A percentile compares a stretch with the other conserved stretches of the same genome.
Conservation (phyloP, 2,888 invertebrate genomes). For the Apodemia zela region DNA sequence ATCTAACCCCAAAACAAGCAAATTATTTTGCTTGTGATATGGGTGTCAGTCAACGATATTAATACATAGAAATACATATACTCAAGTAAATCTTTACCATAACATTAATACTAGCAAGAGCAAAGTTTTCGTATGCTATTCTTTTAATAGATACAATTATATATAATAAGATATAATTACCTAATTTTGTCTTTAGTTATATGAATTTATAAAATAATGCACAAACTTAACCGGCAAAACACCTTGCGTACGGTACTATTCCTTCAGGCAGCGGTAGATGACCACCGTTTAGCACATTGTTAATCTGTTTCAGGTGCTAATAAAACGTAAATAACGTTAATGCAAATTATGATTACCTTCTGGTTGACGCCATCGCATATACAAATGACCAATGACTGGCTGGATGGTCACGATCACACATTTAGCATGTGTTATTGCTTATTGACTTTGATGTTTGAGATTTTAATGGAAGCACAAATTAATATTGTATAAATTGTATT, state of each 20-base stretch:
- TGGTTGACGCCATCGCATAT: constrained; percentile 23
- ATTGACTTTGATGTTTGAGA: constrained; percentile 17
- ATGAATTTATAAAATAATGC: not conserved
- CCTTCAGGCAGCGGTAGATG: not conserved
- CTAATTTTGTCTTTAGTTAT: no score
- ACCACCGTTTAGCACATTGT: constrained; percentile 10
- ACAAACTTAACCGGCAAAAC: not conserved
- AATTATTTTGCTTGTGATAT: no score
- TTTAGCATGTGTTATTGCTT: constrained; percentile 19
- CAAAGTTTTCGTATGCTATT: no score
- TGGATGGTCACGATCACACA: constrained; percentile 28
- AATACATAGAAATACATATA: no score
- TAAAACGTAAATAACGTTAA: constrained; percentile 28
- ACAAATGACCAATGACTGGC: constrained; percentile 10
- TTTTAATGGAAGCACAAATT: not conserved
- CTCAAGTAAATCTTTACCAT: no score
- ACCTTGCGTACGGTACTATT: not conserved
- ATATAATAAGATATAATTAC: no score
- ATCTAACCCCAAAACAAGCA: no score
- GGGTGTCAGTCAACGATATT: no score
- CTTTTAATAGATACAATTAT: no score
- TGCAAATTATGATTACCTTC: constrained; percentile 27
- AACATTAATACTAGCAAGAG: no score
- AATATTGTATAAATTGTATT: not conserved
- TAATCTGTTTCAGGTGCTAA: constrained; percentile 29